Evolutionary conservation across 2,113 vertebrate genomes (phyloP), one percentile per base, ranked within the genome.

Genomic region (Phalacrocorax brasilianus): DNA sequence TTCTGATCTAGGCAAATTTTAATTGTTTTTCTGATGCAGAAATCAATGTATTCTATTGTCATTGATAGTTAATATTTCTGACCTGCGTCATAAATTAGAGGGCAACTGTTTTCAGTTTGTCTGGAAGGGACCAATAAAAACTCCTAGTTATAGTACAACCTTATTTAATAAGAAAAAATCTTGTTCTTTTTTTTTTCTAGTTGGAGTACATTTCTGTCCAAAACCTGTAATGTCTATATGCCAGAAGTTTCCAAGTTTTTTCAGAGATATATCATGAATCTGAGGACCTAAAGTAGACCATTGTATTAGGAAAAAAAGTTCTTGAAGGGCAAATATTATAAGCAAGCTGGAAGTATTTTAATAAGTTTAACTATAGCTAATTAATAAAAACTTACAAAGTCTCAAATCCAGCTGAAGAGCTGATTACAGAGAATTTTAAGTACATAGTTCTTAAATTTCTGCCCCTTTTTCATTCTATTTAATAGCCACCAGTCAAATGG

Each of bases 81-180:
- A 68, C 9, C 49, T 77, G 5, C 8, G 59, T 78, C 11, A 59
- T 44, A 68, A 85, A 68, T 47, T 42, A n/a, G 58, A 88, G 12
- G 42, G 19, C 2, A 77, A 32, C 38, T 53, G 2, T 10, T 85
- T 91, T 56, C 14, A 30, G 4, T n/a, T 63, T 62, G 7, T 45
- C 91, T 73, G 3, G 30, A 77, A 68, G 16, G 27, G 58, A 28
- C 1, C 44, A 22, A 21, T 81, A 12, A 63, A 87, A 79, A 4
- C 0, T 4, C 1, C 5, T 47, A 23, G 8, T 24, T 52, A 38
- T 8, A 50, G 22, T 56, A 40, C 8, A 55, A 70, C 8, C 6
- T 19, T 35, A 59, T 45, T 66, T 19, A 40, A 26, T 20, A 88
- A 42, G 17, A 63, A 61, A 84, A 45, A 2, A 4, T 56, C 1